Percentiles rank a stretch among this genome's conserved stretches.
Conservation (phyloP, 2,113 vertebrate species). For the Lynx canadensis region DNA sequence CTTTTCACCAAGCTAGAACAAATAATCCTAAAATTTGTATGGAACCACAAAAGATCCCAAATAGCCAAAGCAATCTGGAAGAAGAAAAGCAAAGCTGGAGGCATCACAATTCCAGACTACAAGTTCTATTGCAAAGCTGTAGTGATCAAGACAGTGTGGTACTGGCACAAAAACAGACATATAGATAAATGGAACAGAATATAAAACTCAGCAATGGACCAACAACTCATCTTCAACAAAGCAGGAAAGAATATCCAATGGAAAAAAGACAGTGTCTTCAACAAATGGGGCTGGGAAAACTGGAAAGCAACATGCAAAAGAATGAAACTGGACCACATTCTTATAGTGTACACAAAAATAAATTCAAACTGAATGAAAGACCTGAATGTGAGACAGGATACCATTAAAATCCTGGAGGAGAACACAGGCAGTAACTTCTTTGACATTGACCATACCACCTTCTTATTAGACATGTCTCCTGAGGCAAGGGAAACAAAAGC, state of each 20-base stretch:
- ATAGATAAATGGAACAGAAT: background rate
- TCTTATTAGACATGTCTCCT: no score
- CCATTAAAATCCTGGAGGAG: background rate
- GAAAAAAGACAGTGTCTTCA: no score
- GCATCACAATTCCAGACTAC: background rate
- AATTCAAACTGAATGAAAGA: background rate
- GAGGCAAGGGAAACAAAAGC: no score
- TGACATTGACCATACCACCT: background rate
- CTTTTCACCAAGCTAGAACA: no score
- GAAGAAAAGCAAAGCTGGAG: background rate
- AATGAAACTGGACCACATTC: background rate
- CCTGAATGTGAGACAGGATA: background rate
- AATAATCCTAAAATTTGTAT: no score
- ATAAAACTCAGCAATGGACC: background rate
- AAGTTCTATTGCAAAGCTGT: background rate
- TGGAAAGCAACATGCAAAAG: no score
- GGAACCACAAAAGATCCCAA: no score
- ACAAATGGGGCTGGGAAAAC: no score
- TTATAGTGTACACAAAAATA: background rate
- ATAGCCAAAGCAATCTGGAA: no score
- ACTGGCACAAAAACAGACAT: background rate
- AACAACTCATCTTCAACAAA: background rate
- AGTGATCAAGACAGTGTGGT: background rate
- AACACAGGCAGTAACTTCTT: background rate
- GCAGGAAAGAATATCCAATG: no score